These are phyloP conservation scores for Calyptommatus sinebrachiatus DNA, from an alignment of 2,113 vertebrate species.

Conservation along the genomic window DNA sequence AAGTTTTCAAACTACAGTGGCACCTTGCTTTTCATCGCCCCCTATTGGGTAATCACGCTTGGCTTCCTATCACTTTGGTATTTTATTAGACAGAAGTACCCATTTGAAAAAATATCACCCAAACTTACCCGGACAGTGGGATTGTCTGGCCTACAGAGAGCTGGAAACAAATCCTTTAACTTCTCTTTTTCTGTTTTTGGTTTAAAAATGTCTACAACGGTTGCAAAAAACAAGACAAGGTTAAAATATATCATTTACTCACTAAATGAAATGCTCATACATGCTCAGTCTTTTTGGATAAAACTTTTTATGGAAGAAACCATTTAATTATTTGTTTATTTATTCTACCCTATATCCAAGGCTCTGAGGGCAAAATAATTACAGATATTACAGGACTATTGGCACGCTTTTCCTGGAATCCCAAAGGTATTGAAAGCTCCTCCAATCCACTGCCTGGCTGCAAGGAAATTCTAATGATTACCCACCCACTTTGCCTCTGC, in stretches of 20 bases:
- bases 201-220: slow-evolving; percentile 72
- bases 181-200: slow-evolving; percentile 86
- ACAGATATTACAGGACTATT: no score
- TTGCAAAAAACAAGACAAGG: slow-evolving; percentile 22
- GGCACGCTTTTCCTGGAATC: no score
- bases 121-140: slow-evolving; percentile 78
- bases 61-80: background rate
- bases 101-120: background rate
- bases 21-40: no score
- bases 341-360: no score
- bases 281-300: background rate
- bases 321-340: no score
- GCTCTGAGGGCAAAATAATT: no score
- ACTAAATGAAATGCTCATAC: background rate
- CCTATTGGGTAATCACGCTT: no score
- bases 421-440: background rate
- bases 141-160: slow-evolving; percentile 87
- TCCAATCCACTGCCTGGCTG: background rate
- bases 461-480: background rate
- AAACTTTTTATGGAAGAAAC: background rate
- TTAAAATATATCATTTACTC: background rate
- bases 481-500: background rate
- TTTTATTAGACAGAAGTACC: background rate
- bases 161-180: slow-evolving; percentile 91
- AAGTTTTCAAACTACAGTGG: no score